Base-by-base conservation (phyloP, 2,888 invertebrate species). In the Sialis lutaria region DNA sequence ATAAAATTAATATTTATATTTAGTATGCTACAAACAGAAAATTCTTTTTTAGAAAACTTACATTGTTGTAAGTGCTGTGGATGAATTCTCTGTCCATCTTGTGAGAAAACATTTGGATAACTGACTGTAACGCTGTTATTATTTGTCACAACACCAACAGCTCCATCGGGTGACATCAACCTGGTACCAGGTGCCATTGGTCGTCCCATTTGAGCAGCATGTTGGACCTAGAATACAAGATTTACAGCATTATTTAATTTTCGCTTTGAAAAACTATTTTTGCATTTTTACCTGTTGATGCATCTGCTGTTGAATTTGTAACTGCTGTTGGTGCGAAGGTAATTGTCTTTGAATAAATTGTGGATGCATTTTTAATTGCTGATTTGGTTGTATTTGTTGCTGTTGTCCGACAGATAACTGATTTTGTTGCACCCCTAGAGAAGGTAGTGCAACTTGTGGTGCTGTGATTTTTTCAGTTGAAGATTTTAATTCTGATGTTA, bases 111-210 rank as follows among this genome's bases (percentile, higher is more conserved):
- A 59, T 71, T 33, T 52, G 74, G 67, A 46, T 73, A 67, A 46
- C 71, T 69, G 48, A 75, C 65, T 50, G 72, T 68, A 37, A 75
- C 72, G 53, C 68, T 67, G 57, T 79, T 76, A 56, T 79, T 78
- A 41, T 74, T 70, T 8, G 77, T 73, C 50, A 81, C 77, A 51
- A 79, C 71, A 50, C 80, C 79, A 42, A 78, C 69, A 42, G 77
- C 73, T 9, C 79, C 79, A 63, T 79, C 79, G 1, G 74, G 67
- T 4, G 73, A 68, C 54, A 72, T 60, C 41, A 74, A 58, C 52
- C 68, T 65, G 1, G 73, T 71, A 30, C 74, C 74, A 4, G 70
- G 68, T 30, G 66, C 64, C 65, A 74, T 69, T 55, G 73, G 70
- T 49, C 71, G 70, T 54, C 64, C 68, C 55, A 74, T 69, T 40